Conservation (phyloP, 2,888 invertebrate genomes). For the Mactromeris polynyma region DNA sequence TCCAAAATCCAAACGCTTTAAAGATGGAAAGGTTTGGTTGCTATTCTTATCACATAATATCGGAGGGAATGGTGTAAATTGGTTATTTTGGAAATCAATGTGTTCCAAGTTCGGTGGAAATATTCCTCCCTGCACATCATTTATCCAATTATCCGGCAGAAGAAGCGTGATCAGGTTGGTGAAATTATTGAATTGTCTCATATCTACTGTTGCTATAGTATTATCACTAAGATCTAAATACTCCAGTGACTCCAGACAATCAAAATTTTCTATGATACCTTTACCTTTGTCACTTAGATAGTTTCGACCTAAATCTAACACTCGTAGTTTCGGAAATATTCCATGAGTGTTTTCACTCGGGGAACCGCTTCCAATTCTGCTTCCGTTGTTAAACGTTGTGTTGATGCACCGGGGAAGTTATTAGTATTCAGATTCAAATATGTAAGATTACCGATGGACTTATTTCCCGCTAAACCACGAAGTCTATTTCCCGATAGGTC, state of each 20-base stretch:
- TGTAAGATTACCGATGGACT: neutral
- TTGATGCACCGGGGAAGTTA: neutral
- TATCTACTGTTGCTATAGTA: neutral
- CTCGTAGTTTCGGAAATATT: neutral
- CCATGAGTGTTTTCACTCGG: neutral
- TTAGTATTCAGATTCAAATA: neutral
- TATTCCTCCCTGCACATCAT: neutral
- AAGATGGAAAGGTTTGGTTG: neutral
- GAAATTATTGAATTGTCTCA: conserved; percentile 7
- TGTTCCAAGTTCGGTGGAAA: neutral
- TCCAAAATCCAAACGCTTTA: neutral
- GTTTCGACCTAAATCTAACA: neutral
- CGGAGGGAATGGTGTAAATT: conserved; percentile 6
- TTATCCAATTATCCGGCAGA: conserved; percentile 11
- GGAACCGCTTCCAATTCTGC: neutral
- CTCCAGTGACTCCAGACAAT: conserved; percentile 20
- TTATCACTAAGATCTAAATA: conserved; percentile 19
- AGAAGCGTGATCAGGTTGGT: neutral
- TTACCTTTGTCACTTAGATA: neutral
- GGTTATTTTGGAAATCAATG: conserved; percentile 17
- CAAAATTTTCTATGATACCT: neutral
- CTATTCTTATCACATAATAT: neutral
- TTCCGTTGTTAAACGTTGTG: neutral
- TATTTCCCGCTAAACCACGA: neutral
- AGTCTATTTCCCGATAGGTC: neutral